Evolutionary conservation across 2,113 vertebrate species (phyloP).

Genomic region (Muntiacus reevesi): DNA sequence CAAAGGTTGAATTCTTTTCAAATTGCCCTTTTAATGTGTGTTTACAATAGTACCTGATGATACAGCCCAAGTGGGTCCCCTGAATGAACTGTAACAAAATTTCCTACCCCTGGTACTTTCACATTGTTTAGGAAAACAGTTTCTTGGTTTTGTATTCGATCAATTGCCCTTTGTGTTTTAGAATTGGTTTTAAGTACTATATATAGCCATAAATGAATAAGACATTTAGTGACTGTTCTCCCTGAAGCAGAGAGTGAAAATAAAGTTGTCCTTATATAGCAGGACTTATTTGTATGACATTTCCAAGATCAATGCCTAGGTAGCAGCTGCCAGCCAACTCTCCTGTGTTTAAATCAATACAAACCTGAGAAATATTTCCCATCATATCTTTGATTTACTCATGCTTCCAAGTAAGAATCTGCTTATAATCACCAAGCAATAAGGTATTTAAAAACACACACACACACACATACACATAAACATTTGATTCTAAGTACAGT

Average conservation of each 20-base stretch:
- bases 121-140: neutral
- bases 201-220: neutral
- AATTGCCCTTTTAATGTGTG: neutral
- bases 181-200: neutral
- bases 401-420: neutral
- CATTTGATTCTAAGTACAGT: neutral
- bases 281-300: neutral
- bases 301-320: neutral
- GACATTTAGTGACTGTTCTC: neutral
- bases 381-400: neutral
- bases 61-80: neutral
- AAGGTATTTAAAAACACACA: neutral
- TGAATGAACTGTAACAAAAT: neutral
- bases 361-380: neutral
- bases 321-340: neutral
- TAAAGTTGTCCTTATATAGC: neutral
- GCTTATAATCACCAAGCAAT: neutral
- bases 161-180: neutral
- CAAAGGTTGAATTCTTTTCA: neutral
- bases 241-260: neutral
- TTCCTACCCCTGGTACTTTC: neutral
- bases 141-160: neutral
- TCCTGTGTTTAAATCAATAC: neutral
- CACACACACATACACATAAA: neutral
- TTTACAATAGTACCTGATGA: rapidly evolving